phyloP scores from a whole-genome alignment of 37 sponge, comb jelly and placozoan genomes.

The Spongia lamella region DNA sequence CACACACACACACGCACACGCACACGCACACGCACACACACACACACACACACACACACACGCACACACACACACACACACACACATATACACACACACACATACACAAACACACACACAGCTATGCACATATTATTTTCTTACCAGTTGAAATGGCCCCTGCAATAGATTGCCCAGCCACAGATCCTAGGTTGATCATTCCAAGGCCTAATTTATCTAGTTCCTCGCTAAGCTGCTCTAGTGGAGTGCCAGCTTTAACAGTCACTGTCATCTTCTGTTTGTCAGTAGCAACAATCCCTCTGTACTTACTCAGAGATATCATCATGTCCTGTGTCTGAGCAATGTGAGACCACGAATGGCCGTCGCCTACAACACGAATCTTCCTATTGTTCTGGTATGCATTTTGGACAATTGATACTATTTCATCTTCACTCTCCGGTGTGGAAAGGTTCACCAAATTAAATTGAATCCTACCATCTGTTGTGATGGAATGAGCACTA shows the following conservation, averaged over 20 bases:
- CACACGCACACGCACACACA: no score
- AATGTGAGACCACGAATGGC: slow-evolving; percentile 70
- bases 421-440: slow-evolving; percentile 15
- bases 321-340: slow-evolving; percentile 53
- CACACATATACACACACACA: no score
- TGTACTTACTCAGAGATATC: slow-evolving; percentile 41
- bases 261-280: slow-evolving; percentile 12
- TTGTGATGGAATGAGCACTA: neutral
- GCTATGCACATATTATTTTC: no score
- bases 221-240: slow-evolving; percentile 1
- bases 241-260: slow-evolving; percentile 46
- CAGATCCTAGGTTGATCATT: slow-evolving; percentile 54
- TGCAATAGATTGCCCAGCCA: slow-evolving; percentile 53
- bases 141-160: slow-evolving; percentile 63
- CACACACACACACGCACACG: no score
- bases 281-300: slow-evolving; percentile 33
- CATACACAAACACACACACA: no score
- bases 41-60: no score
- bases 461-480: slow-evolving; percentile 38
- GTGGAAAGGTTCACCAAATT: slow-evolving; percentile 1
- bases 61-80: no score
- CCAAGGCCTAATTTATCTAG: slow-evolving; percentile 42
- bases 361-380: slow-evolving; percentile 27
- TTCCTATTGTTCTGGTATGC: slow-evolving; percentile 10
- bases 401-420: slow-evolving; percentile 14